Evolutionary conservation across 2,888 invertebrate genomes (phyloP).

Genomic region (Rhagonycha lutea): DNA sequence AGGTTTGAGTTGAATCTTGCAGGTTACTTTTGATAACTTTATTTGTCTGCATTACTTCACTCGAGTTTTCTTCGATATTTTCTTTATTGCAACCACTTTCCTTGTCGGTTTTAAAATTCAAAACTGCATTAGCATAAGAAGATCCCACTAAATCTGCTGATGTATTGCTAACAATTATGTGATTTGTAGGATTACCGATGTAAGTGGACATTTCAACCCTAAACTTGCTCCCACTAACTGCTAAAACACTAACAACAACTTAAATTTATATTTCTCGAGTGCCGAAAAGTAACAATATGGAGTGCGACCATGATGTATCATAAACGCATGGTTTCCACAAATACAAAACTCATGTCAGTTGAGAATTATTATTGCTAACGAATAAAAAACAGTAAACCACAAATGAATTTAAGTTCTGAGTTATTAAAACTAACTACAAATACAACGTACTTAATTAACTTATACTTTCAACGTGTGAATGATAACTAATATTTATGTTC

Average conservation of each 20-base stretch:
- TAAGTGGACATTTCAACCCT: constrained; percentile 45
- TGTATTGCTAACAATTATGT: constrained; percentile 39
- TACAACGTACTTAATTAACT: neutral
- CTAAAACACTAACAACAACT: constrained; percentile 12
- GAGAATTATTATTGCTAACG: neutral
- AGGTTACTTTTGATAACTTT: constrained; percentile 16
- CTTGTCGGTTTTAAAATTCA: constrained; percentile 59
- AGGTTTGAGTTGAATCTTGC: constrained; percentile 4
- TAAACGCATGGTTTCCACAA: constrained; percentile 52
- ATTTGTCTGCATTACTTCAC: constrained; percentile 25
- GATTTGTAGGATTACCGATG: constrained; percentile 41
- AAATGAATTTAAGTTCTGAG: neutral
- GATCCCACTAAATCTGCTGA: constrained; percentile 57
- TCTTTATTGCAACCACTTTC: constrained; percentile 44
- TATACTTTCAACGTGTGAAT: neutral
- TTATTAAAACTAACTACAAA: neutral
- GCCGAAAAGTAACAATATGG: constrained; percentile 51
- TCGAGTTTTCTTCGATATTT: constrained; percentile 41
- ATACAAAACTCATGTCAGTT: constrained; percentile 7
- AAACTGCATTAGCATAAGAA: constrained; percentile 73
- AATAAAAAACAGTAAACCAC: neutral
- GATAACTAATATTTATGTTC: neutral
- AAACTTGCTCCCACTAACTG: constrained; percentile 11
- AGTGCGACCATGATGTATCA: constrained; percentile 53
- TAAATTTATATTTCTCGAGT: constrained; percentile 12